Evolutionary conservation across 2,888 invertebrate genomes (phyloP), one percentile per base, ranked within the genome.

Genomic region (Nomada fucata): DNA sequence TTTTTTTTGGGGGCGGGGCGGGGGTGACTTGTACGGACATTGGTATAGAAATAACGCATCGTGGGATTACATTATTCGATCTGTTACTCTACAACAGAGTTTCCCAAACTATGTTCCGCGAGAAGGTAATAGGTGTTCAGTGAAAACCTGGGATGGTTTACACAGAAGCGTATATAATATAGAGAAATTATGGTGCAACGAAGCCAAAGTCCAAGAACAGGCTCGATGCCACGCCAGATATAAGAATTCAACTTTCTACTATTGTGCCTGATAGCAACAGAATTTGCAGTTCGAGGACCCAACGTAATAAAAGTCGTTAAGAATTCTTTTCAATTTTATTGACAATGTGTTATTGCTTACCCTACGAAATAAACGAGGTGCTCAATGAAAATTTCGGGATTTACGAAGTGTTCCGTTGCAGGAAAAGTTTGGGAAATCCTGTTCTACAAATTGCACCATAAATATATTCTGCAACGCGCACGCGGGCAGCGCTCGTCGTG

Each of bases 21-120:
- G 23, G 23, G 9, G 50, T 44, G 50, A 15, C 26, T 29, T 59
- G 23, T 69, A 76, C 29, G 23, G 5, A 13, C 15, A 65, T 36
- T n/a, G 18, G 36, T 53, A 70, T 29, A 44, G 36, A 71, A 65
- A 71, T 50, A 52, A 70, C 53, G 61, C 47, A 52, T 69, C 44
- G n/a, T 50, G 20, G 52, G 20, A 60, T 53, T 50, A 20, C 11
- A 23, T 57, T 23, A 57, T 23, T 23, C 13, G 20, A 53, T 23
- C 47, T 47, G 3, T 47, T 47, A 47, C 47, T n/a, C 53, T 53
- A 20, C 53, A 15, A 36, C 50, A 52, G 50, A 18, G 11, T 52
- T 52, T 52, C 50, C 50, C 50, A 52, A 13, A 52, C 50, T 52
- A 52, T 52, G 50, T 10, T 52, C 50, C 15, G 50, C 47, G 10